These are phyloP conservation scores for Tor tambroides DNA, from an alignment of 2,113 vertebrate genomes.

Conservation along the genomic window DNA sequence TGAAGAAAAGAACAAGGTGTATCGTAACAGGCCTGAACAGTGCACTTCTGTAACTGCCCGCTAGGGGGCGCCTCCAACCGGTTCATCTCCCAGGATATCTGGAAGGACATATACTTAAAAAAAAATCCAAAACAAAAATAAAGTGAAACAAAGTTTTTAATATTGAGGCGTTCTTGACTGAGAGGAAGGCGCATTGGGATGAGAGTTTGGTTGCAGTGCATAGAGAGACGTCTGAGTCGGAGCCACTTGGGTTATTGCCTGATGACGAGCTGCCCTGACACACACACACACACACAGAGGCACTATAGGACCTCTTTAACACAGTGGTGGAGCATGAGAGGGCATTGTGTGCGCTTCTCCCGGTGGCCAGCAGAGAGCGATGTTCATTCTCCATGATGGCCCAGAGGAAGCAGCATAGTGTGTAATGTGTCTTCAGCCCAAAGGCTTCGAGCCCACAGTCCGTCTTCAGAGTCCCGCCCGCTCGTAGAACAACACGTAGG, in stretches of 20 bases:
- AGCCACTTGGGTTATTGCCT: constrained; percentile 68
- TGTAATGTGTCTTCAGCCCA: constrained; percentile 44
- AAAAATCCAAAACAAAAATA: constrained; percentile 61
- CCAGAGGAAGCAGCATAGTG: not conserved
- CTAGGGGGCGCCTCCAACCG: constrained; percentile 39
- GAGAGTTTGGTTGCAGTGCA: constrained; percentile 73
- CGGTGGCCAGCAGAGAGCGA: constrained; percentile 51
- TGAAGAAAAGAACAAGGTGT: constrained; percentile 55
- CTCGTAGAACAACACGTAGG: constrained; percentile 97
- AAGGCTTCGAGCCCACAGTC: constrained; percentile 50
- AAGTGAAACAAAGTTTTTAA: constrained; percentile 60
- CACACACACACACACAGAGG: constrained; percentile 54
- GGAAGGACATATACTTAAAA: constrained; percentile 47
- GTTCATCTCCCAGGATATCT: constrained; percentile 23
- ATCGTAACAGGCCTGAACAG: constrained; percentile 29
- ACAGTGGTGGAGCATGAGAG: constrained; percentile 43
- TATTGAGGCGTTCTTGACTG: constrained; percentile 65
- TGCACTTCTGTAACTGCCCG: constrained; percentile 23
- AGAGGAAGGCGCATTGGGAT: constrained; percentile 69
- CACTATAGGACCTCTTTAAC: constrained; percentile 42
- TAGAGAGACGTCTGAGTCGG: constrained; percentile 71
- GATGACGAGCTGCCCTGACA: constrained; percentile 53
- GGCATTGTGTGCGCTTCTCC: constrained; percentile 39
- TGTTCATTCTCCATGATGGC: constrained; percentile 20
- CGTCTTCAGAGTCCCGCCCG: constrained; percentile 84